Evolutionary conservation across 2,797 vertebrate genomes (phyloP).

Genomic region (Astyanax mexicanus): DNA sequence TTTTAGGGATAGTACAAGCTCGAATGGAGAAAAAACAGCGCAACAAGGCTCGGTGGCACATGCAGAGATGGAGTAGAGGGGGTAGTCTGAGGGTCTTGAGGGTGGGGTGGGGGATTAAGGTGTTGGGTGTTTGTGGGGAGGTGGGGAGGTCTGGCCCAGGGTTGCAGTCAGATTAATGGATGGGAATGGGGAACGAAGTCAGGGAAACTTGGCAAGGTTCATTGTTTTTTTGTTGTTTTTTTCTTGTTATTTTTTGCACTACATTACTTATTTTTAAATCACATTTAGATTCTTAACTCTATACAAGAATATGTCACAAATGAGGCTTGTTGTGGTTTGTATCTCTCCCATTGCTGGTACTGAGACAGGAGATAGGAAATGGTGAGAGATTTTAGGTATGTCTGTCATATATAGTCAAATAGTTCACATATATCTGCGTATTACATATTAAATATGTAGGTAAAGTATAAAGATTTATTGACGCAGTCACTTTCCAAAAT

Average conservation of each 20-base stretch:
- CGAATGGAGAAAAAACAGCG: constrained; percentile 78
- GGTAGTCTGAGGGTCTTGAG: constrained; percentile 46
- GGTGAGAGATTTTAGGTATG: constrained; percentile 74
- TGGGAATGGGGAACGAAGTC: constrained; percentile 67
- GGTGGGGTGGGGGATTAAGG: constrained; percentile 28
- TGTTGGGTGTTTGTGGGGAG: constrained; percentile 30
- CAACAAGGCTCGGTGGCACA: constrained; percentile 82
- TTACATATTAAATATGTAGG: constrained; percentile 64
- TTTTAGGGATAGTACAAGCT: constrained; percentile 76
- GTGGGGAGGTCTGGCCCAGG: constrained; percentile 80
- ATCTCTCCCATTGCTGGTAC: constrained; percentile 85
- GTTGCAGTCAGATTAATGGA: constrained; percentile 81
- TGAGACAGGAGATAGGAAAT: constrained; percentile 72
- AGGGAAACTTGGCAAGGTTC: constrained; percentile 69
- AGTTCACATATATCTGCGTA: constrained; percentile 53
- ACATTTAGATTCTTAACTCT: constrained; percentile 74
- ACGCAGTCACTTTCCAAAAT: constrained; percentile 54
- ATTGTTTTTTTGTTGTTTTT: constrained; percentile 60
- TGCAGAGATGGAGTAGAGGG: constrained; percentile 76
- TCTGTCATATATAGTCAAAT: constrained; percentile 54
- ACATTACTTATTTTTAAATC: constrained; percentile 63
- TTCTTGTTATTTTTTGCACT: constrained; percentile 56
- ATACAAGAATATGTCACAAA: constrained; percentile 79
- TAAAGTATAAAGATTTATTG: constrained; percentile 67
- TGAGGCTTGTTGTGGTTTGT: constrained; percentile 79